A percentile compares a stretch with the other conserved stretches of the same genome.
These are phyloP conservation scores for Orchesella cincta DNA, from an alignment of 1,140 invertebrate species.

Conservation along the genomic window DNA sequence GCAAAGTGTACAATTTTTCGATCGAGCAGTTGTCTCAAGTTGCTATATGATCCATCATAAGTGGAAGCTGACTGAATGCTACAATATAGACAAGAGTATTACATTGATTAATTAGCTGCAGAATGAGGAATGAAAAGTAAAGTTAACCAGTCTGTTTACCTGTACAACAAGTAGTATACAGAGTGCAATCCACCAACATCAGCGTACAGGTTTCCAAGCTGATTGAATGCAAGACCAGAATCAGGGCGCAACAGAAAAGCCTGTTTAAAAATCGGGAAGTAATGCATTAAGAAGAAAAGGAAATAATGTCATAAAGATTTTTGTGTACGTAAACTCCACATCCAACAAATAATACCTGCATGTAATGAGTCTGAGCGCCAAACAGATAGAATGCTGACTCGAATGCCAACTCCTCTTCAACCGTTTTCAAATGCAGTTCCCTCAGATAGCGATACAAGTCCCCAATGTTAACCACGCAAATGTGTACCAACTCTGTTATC, in stretches of 20 bases:
- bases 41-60: conserved; percentile 43
- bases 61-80: conserved; percentile 38
- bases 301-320: too few species aligned
- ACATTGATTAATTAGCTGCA: background rate
- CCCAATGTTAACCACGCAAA: conserved; percentile 43
- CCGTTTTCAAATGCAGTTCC: conserved; percentile 3
- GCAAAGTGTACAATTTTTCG: conserved; percentile 42
- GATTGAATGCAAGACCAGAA: conserved; percentile 45
- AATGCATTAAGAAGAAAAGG: too few species aligned
- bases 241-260: conserved; percentile 43
- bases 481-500: conserved; percentile 36
- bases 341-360: conserved; percentile 32
- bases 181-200: conserved; percentile 42
- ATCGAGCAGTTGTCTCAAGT: conserved; percentile 41
- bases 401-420: background rate
- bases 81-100: background rate
- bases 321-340: too few species aligned
- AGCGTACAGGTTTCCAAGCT: conserved; percentile 45
- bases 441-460: conserved; percentile 39
- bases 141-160: conserved; percentile 29
- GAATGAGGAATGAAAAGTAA: background rate
- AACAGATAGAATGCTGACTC: background rate
- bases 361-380: conserved; percentile 34
- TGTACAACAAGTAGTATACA: conserved; percentile 49
- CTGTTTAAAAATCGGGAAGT: conserved; percentile 35